A percentile compares a stretch with the other conserved stretches of the same genome.
Conservation (phyloP, 2,888 invertebrate species). For the Apamea monoglypha region DNA sequence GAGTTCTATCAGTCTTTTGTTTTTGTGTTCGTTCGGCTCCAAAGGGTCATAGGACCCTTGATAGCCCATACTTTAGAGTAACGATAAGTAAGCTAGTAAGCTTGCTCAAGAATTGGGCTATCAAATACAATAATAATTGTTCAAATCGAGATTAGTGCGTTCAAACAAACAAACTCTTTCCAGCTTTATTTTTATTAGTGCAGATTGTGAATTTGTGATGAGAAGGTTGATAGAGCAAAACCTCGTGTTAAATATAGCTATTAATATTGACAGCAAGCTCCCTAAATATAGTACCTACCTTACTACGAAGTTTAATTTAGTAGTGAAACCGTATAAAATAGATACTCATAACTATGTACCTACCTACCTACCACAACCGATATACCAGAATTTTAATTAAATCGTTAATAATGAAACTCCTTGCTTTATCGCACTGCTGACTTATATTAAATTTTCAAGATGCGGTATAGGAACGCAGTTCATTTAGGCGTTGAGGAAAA, state of each 20-base stretch:
- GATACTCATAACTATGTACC: conserved; percentile 29
- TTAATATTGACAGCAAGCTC: conserved; percentile 19
- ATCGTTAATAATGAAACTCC: conserved; percentile 64
- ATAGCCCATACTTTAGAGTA: too few relatives aligned
- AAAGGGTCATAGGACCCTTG: too few relatives aligned
- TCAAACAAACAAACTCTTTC: too few relatives aligned
- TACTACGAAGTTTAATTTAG: conserved; percentile 16
- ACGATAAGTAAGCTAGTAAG: too few relatives aligned
- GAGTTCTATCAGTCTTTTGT: too few relatives aligned
- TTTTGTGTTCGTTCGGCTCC: too few relatives aligned
- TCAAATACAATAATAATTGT: too few relatives aligned
- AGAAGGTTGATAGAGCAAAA: neutral
- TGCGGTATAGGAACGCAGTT: conserved; percentile 46
- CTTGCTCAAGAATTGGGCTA: too few relatives aligned
- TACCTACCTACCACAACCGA: conserved; percentile 26
- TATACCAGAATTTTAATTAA: conserved; percentile 67
- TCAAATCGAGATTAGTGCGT: too few relatives aligned
- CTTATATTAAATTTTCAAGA: conserved; percentile 64
- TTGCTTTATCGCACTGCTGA: conserved; percentile 43
- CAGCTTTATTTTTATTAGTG: too few relatives aligned
- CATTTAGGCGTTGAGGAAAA: conserved; percentile 49
- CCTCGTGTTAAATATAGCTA: neutral
- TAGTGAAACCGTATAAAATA: conserved; percentile 27
- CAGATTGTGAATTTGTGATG: too few relatives aligned
- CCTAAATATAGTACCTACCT: neutral